Percentiles rank a stretch among this genome's conserved stretches.
Conservation (phyloP, 2,888 invertebrate species). For the Xestoiulus laeticollis region DNA sequence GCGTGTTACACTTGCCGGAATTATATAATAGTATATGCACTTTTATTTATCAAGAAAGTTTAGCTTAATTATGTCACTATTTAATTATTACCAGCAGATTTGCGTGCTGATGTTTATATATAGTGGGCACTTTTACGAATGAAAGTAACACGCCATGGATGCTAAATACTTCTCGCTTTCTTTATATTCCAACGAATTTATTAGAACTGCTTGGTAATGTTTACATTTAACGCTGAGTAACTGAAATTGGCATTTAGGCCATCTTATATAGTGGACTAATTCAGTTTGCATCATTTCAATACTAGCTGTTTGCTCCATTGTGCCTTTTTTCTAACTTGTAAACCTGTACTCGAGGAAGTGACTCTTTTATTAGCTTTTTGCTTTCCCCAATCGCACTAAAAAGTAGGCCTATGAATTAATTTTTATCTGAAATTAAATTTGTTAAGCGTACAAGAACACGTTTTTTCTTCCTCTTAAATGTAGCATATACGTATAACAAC, state of each 20-base stretch:
- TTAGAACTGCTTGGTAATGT: background rate
- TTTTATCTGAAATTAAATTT: background rate
- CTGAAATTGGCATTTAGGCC: background rate
- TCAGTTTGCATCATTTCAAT: background rate
- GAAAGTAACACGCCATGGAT: background rate
- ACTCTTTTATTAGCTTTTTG: background rate
- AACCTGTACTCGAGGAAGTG: background rate
- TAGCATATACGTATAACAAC: no score
- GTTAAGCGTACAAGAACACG: background rate
- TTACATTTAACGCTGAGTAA: background rate
- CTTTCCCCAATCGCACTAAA: background rate
- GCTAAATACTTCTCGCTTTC: background rate
- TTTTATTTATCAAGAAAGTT: constrained; percentile 8
- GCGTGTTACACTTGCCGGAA: background rate
- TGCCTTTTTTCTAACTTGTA: background rate
- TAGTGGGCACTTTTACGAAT: background rate
- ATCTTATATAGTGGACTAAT: background rate
- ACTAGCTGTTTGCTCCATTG: background rate
- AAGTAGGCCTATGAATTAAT: background rate
- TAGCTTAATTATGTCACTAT: background rate
- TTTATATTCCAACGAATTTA: background rate
- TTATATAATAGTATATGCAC: background rate
- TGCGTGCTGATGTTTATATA: background rate
- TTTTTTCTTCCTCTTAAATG: background rate
- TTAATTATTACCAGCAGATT: background rate